Percentiles rank a stretch among this genome's conserved stretches.
Conservation (phyloP, 2,888 invertebrate species). For the Poecilobothrus nobilitatus region DNA sequence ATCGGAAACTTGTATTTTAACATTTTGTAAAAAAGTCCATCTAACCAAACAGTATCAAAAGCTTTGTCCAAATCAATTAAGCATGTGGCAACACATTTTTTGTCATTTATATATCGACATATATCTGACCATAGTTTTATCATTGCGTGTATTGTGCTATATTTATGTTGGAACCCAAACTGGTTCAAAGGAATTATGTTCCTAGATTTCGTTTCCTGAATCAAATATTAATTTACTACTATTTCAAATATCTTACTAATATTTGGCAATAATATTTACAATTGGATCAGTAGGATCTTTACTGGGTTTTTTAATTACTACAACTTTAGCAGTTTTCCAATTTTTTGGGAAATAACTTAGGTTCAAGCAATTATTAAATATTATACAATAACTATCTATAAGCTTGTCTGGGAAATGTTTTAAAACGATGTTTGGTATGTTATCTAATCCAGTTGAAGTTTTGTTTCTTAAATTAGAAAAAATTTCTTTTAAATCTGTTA, state of each 20-base stretch:
- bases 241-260: not conserved
- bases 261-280: too few relatives aligned
- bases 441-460: not conserved
- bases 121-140: too few relatives aligned
- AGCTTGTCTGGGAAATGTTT: not conserved
- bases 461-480: not conserved
- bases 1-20: too few relatives aligned
- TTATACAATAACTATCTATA: not conserved
- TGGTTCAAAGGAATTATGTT: not conserved
- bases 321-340: not conserved
- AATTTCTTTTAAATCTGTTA: too few relatives aligned
- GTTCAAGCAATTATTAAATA: not conserved
- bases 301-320: not conserved
- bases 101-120: too few relatives aligned
- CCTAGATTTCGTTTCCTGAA: not conserved
- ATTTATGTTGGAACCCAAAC: not conserved
- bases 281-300: not conserved
- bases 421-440: not conserved
- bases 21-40: too few relatives aligned
- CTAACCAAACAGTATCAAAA: too few relatives aligned
- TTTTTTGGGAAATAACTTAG: not conserved
- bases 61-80: too few relatives aligned
- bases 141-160: too few relatives aligned
- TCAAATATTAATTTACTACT: not conserved
- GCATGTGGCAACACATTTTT: too few relatives aligned